Evolutionary conservation across 2,113 vertebrate species (phyloP), one percentile per base, ranked within the genome.

Genomic region (Carettochelys insculpta): DNA sequence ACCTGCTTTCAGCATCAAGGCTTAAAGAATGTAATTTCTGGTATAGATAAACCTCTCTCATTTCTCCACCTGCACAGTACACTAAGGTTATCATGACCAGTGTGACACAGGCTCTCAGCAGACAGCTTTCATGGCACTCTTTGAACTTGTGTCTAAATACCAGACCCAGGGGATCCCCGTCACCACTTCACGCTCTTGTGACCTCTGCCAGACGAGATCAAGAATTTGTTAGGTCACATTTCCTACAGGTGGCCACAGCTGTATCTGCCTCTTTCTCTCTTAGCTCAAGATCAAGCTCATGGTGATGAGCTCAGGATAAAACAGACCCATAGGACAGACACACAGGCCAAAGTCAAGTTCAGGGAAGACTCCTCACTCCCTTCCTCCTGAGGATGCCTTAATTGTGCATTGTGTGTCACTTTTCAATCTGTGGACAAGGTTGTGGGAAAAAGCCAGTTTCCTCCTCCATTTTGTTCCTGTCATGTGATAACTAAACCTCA

Each of bases 331-430:
- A 80, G 89, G 82, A 83, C 61, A 90, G 88, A 34, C 48, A 51
- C 14, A 43, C 41, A 83, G 94, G 94, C 80, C 90, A 89, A 94
- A 76, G 89, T n/a, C 96, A 96, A 96, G 93, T 92, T 41, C 95
- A 87, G 29, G 29, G 85, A 4, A 68, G 48, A 80, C 71, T 71
- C 92, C 34, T 34, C 61, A 10, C 34, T 65, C 8, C 89, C 77
- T 27, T 41, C 11, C 94, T 34, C n/a, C 12, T 79, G 92, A 93
- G 87, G 93, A 83, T 12, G 8, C 34, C 4, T 22, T 5, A 9
- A 31, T 73, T 83, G 71, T 90, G 65, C 58, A 20, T 71, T 20
- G 6, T 19, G 41, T 14, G 17, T 65, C 17, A n/a, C 41, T 73
- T 38, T 68, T n/a, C 24, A 24, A 41, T 38, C 6, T 43, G 24